Evolutionary conservation across 2,113 vertebrate genomes (phyloP), one percentile per base, ranked within the genome.

Genomic region (Sardina pilchardus): DNA sequence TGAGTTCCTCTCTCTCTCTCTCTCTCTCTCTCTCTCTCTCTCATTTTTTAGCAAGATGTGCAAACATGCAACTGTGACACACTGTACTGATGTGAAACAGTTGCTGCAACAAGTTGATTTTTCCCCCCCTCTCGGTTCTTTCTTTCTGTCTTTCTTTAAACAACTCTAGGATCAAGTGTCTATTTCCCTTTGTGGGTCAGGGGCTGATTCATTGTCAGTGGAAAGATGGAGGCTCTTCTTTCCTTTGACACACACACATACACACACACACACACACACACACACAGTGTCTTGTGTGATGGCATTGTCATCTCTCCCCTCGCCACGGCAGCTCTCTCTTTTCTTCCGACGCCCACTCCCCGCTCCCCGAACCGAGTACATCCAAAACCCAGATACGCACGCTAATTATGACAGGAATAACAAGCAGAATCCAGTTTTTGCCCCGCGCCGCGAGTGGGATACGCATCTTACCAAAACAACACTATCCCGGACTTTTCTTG

Each of bases 391-490:
- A 78, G 71, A 34, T 78, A 78, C 1, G 10, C 71, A 78, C 34
- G 6, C 71, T 78, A 78, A 78, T 78, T 78, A 78, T 12, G 71
- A 17, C 71, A 34, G 36, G 36, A 78, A 78, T 34, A 78, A 78
- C 71, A 78, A 36, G 26, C 36, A 19, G 16, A 78, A 34, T 34
- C 71, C 71, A 78, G 30, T 36, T 71, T 71, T 78, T 78, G 71
- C 71, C 5, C 30, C 26, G 71, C 71, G 14, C 30, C 30, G 4
- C 36, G 24, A 78, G 34, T 34, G 71, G 71, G 71, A 78, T 78
- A 78, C 3, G 85, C 87, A 89, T 86, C 87, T 89, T 82, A 87
- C 86, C 85, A 83, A 89, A 89, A 88, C 90, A 88, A 82, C 82
- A 84, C 85, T 87, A 87, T 87, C 86, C 88, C 87, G 88, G 90